Evolutionary conservation across 2,797 vertebrate genomes (phyloP), one percentile per base, ranked within the genome.

Genomic region (Bovichtus diacanthus): DNA sequence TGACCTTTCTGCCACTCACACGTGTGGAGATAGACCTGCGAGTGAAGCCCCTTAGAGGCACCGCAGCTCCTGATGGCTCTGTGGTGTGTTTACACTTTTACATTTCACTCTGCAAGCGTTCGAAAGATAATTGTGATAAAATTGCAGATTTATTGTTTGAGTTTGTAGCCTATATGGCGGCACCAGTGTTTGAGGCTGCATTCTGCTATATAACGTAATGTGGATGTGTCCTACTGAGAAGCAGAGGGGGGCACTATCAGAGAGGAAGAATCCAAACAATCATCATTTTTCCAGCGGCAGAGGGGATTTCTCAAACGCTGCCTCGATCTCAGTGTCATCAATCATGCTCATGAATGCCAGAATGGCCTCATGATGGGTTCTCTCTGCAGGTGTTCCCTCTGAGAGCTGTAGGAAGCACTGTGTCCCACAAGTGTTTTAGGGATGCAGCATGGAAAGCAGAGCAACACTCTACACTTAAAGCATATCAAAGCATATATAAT

Each of bases 311-410:
- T 91, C 68, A 84, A 90, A 87, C 39, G 36, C 85, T 79, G 85
- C 86, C 81, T 89, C 81, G 80, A 63, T 87, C 75, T 84, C 80
- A 36, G 60, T 87, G 84, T 92, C 89, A 92, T 93, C 91, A 91
- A 92, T 92, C 90, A 90, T 80, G 80, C 83, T 90, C 91, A 90
- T 89, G 89, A 88, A 94, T 91, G 82, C 87, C 87, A 92, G 91
- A 93, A 91, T 90, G 90, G 86, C 83, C 84, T 85, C 85, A 71
- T 86, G 91, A 92, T 92, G 83, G 88, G 90, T 85, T 91, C 90
- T 94, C 94, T 93, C 90, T 58, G 91, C 4, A 85, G 93, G 94
- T 87, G 92, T 79, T 88, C 93, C 87, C 86, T 80, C 87, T 86
- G 87, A 88, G 91, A 94, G 93, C 88, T 76, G 82, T 75, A 85